phyloP scores from a whole-genome alignment of 2,797 vertebrate species.

The Crypturellus tataupa region DNA sequence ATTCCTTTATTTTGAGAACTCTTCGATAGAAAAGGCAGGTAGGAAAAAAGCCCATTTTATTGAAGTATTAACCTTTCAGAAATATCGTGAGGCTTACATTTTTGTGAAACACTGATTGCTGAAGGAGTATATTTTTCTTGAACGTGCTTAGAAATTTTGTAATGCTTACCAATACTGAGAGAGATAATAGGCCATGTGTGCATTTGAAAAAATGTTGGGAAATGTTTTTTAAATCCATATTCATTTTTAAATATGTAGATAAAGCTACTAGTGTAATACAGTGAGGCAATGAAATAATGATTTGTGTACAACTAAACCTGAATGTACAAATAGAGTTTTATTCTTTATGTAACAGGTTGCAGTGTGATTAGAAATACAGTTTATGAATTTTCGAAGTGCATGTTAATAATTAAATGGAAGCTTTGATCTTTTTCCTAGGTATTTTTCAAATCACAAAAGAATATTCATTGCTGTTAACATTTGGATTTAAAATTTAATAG shows the following conservation, averaged over 20 bases:
- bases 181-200: not conserved
- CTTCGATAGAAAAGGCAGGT: not conserved
- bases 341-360: not conserved
- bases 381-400: not conserved
- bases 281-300: not conserved
- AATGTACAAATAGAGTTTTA: not conserved
- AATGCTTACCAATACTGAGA: not conserved
- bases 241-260: not conserved
- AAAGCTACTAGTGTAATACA: not conserved
- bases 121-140: not conserved
- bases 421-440: not conserved
- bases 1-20: not conserved
- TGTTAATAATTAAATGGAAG: not conserved
- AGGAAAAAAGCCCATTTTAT: not conserved
- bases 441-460: not conserved
- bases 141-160: not conserved
- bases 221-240: not conserved
- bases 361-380: not conserved
- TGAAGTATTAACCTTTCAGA: not conserved
- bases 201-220: not conserved
- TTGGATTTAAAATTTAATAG: not conserved
- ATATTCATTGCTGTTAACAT: not conserved
- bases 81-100: not conserved
- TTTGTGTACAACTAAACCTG: not conserved
- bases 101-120: not conserved